Evolutionary conservation across 2,113 vertebrate genomes (phyloP).

Genomic region (Pongo pygmaeus): DNA sequence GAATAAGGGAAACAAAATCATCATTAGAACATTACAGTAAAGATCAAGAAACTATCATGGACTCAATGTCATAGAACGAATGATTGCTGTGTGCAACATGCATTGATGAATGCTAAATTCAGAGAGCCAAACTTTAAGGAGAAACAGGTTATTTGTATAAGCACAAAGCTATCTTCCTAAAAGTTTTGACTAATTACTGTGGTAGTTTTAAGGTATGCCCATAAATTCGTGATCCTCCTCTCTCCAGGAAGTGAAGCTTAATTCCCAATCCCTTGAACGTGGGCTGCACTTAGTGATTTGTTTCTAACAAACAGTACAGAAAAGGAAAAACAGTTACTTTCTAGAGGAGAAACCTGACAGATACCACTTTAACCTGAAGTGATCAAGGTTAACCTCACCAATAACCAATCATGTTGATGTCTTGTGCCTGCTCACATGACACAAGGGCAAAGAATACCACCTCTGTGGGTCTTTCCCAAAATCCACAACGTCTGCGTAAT

Average conservation of each 20-base stretch:
- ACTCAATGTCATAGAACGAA: neutral
- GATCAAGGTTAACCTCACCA: neutral
- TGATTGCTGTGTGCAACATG: neutral
- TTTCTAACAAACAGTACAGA: neutral
- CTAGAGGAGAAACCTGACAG: neutral
- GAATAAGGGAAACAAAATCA: neutral
- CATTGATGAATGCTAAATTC: neutral
- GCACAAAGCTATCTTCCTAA: neutral
- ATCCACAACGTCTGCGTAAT: neutral
- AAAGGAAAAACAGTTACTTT: neutral
- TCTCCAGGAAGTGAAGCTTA: neutral
- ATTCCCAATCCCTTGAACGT: neutral
- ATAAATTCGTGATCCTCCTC: neutral
- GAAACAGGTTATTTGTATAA: neutral
- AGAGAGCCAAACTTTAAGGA: neutral
- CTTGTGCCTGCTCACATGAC: neutral
- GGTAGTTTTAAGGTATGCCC: neutral
- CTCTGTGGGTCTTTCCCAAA: neutral
- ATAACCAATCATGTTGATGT: neutral
- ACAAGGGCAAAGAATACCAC: neutral
- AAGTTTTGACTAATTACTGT: neutral
- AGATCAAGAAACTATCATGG: neutral
- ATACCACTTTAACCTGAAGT: neutral
- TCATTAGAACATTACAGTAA: neutral
- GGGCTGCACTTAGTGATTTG: neutral